Percentiles rank a stretch among this genome's conserved stretches.
Conservation (phyloP, 2,888 invertebrate species). For the Heliconius aoede region DNA sequence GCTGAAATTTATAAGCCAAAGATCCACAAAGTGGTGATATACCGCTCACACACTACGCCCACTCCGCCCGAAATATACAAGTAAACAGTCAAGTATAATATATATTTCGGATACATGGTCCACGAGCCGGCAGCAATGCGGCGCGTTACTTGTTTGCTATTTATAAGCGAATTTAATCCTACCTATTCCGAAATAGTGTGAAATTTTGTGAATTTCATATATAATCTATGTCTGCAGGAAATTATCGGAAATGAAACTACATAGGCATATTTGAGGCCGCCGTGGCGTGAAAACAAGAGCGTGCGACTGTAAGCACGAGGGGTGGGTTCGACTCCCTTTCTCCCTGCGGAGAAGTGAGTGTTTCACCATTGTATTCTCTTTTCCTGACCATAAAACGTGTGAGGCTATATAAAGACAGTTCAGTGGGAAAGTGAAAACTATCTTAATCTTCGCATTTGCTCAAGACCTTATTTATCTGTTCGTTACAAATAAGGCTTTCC, state of each 20-base stretch:
- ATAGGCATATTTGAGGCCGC: background rate
- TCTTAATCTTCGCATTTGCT: no score
- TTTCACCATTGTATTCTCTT: background rate
- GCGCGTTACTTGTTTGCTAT: conserved; percentile 21
- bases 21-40: conserved; percentile 31
- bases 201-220: background rate
- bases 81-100: conserved; percentile 56
- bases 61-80: conserved; percentile 57
- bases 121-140: conserved; percentile 46
- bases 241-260: no score
- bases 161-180: conserved; percentile 21
- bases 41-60: conserved; percentile 51
- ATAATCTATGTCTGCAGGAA: no score
- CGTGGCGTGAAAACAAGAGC: background rate
- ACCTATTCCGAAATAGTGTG: conserved; percentile 1
- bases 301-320: background rate
- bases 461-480: no score
- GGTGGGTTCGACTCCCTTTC: background rate
- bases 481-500: no score
- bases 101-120: conserved; percentile 54
- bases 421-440: no score
- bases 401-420: background rate
- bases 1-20: background rate
- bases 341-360: no score
- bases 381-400: background rate